Conservation (phyloP, 2,888 invertebrate genomes). For the Atrina japonica region DNA sequence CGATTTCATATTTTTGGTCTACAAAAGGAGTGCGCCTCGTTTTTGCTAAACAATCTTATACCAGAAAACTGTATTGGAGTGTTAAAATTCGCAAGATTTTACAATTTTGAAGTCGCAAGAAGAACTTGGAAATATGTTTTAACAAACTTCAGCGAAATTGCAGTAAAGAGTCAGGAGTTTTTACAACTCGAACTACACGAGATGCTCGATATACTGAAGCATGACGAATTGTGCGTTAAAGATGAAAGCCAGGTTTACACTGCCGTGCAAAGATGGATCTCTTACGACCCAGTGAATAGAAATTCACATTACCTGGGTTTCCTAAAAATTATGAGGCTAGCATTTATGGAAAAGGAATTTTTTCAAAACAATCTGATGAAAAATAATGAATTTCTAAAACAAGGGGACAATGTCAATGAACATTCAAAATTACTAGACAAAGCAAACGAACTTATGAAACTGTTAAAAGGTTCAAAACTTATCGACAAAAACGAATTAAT, state of each 20-base stretch:
- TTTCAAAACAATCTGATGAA: constrained; percentile 42
- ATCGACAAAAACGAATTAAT: constrained; percentile 36
- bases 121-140: constrained; percentile 87
- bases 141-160: constrained; percentile 69
- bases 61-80: constrained; percentile 92
- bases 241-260: constrained; percentile 83
- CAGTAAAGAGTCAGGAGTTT: constrained; percentile 64
- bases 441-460: constrained; percentile 23
- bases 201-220: constrained; percentile 70
- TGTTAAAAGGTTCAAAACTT: constrained; percentile 36
- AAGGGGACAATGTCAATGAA: no score
- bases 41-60: constrained; percentile 86
- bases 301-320: constrained; percentile 87
- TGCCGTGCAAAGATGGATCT: constrained; percentile 82
- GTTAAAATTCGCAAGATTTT: constrained; percentile 90
- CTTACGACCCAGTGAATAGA: constrained; percentile 86
- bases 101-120: constrained; percentile 87
- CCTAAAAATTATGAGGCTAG: constrained; percentile 64
- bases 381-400: constrained; percentile 20
- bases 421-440: constrained; percentile 20
- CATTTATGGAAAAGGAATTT: constrained; percentile 54
- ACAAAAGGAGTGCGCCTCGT: constrained; percentile 89
- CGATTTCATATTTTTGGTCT: constrained; percentile 89
- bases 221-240: constrained; percentile 88
- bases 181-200: constrained; percentile 82